Evolutionary conservation across 2,113 vertebrate genomes (phyloP).

Genomic region (Puntigrus tetrazona): DNA sequence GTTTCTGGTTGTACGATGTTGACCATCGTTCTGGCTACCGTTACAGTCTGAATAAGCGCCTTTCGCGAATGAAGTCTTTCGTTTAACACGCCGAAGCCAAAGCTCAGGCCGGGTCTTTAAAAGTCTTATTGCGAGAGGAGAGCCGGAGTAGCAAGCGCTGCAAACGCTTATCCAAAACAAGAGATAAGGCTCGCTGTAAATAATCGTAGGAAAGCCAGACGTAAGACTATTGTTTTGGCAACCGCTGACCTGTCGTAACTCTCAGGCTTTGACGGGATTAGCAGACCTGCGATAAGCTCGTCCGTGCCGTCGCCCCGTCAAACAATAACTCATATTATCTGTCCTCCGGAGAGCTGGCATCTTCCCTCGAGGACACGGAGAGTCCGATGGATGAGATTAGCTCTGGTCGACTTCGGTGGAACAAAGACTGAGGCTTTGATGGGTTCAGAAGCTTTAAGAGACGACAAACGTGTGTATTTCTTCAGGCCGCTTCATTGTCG

Average conservation of each 20-base stretch:
- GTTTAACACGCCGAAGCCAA: neutral
- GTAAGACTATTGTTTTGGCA: constrained; percentile 67
- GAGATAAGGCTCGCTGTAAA: constrained; percentile 58
- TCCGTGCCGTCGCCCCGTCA: constrained; percentile 7
- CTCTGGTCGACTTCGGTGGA: constrained; percentile 36
- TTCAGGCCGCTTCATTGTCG: neutral
- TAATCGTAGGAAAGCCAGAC: constrained; percentile 53
- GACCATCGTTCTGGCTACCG: neutral
- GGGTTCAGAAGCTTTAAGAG: neutral
- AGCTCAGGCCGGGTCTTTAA: too few species aligned
- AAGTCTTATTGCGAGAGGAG: constrained; percentile 29
- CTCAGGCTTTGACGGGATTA: constrained; percentile 67
- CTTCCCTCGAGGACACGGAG: constrained; percentile 42
- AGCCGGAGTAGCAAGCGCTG: constrained; percentile 19
- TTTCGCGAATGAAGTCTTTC: neutral
- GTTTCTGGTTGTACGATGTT: neutral
- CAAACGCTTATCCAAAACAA: constrained; percentile 41
- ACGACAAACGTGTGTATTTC: neutral
- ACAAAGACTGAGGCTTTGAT: constrained; percentile 35
- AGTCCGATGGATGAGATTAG: constrained; percentile 55
- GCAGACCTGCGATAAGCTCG: constrained; percentile 49
- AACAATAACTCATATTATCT: constrained; percentile 50
- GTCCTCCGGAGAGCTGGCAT: neutral
- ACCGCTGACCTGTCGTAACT: constrained; percentile 60
- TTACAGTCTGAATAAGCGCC: neutral